Base-by-base conservation (phyloP, 2,888 invertebrate genomes). In the Linnaemya vulpina region DNA sequence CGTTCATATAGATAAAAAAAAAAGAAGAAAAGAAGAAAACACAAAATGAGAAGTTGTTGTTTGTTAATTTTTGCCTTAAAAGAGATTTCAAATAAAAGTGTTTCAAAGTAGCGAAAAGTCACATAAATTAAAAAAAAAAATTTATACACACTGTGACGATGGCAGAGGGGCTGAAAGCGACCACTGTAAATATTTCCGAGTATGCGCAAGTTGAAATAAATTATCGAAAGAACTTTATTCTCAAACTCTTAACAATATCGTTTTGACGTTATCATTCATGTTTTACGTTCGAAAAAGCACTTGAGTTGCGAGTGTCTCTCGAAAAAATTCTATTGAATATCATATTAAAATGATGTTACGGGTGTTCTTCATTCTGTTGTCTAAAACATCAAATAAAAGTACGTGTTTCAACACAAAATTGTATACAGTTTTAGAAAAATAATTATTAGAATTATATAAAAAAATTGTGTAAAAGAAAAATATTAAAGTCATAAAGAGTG, bases 241-340 rank as follows among this genome's bases (percentile, higher is more conserved):
- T 80, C 53, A 65, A 82, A 75, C 74, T 85, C 85, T 85, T 78
- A 75, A 58, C 82, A 82, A 82, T 85, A 85, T 67, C 78, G 82
- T 82, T 82, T 53, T 79, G 75, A 71, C 82, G 85, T 85, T 85
- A 85, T 85, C 85, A 82, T 85, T 63, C 38, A 68, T 68, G 73
- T 77, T 76, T 62, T 74, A 55, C 38, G 74, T 51, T 17, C 55
- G 35, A 80, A 74, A 80, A 75, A 71, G 46, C 78, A 73, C 77
- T 81, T 70, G 49, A 73, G 53, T 60, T 73, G 73, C 60, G 58
- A 60, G 55, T 68, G 73, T 79, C 73, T 80, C 49, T 74, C 30
- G 10, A 77, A 49, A 68, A 74, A 60, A 51, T 22, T 11, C 38
- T 63, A 70, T 20, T 60, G 17, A 46, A 67, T 73, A 46, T 25